Percentiles rank a stretch among this genome's conserved stretches.
Evolutionary conservation across 2,888 invertebrate genomes (phyloP).

Genomic region (Augiades crinisus): DNA sequence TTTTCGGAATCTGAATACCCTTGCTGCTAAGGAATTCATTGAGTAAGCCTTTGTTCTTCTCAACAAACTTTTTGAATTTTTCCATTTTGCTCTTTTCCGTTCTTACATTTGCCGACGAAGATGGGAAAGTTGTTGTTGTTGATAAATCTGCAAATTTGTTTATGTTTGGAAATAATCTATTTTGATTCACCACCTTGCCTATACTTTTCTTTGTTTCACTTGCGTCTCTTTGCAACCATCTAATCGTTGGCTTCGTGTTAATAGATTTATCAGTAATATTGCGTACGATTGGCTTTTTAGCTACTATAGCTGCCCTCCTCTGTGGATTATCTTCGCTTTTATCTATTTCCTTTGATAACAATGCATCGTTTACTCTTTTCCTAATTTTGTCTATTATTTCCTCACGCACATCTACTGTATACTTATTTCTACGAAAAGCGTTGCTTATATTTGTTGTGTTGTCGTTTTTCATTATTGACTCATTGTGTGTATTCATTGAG

Average conservation of each 20-base stretch:
- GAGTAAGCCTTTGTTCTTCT: constrained; percentile 37
- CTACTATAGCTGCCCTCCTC: not conserved
- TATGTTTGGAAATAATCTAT: not conserved
- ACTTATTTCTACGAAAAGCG: not conserved
- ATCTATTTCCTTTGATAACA: not conserved
- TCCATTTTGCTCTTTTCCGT: constrained; percentile 28
- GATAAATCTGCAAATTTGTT: no score
- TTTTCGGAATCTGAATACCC: not conserved
- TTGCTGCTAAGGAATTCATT: constrained; percentile 34
- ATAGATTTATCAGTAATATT: not conserved
- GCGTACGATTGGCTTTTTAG: not conserved
- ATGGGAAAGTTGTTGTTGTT: not conserved
- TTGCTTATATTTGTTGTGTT: not conserved
- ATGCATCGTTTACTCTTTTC: constrained; percentile 15
- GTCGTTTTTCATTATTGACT: not conserved
- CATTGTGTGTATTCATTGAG: not conserved
- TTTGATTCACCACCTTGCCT: not conserved
- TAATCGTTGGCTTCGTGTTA: not conserved
- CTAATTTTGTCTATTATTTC: constrained; percentile 14
- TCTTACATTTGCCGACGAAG: not conserved
- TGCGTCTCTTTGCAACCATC: not conserved
- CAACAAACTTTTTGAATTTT: constrained; percentile 36
- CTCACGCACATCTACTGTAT: not conserved
- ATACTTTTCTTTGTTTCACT: not conserved
- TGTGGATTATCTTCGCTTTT: not conserved